Evolutionary conservation across 2,113 vertebrate species (phyloP), one percentile per base, ranked within the genome.

Genomic region (Perca fluviatilis): DNA sequence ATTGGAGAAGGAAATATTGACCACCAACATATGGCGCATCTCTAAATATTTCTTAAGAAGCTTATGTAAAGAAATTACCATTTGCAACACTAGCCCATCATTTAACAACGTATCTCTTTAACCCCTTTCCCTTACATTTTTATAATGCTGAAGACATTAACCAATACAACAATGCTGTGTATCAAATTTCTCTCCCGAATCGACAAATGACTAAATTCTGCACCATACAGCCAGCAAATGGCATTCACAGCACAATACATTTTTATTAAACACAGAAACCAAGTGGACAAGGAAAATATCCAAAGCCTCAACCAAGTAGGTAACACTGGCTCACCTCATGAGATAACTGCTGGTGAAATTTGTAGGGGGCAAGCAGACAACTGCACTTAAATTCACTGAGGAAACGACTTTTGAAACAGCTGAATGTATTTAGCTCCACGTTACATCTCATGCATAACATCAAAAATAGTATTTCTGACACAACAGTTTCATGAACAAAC

Each of bases 401-500:
- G 66, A 79, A 85, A 90, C 33, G 16, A 80, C 73, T 74, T 79
- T 64, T 30, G n/a, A 18, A 83, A 69, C 78, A 78, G 80, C 77
- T 87, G 61, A 81, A 82, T 82, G 75, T 66, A 51, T 85, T 88
- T 68, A 83, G 73, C 72, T 84, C 80, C 87, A 91, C 60, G 36
- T 88, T 69, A 92, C 84, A 89, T 46, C 70, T 90, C 92, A 93
- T 94, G 92, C 93, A 88, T 73, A 60, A 93, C 91, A 94, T 91
- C 84, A 91, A 92, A 93, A 90, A 83, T 89, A 86, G 85, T 46
- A 85, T 89, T 90, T 90, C 63, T 89, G 83, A 87, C 83, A 89
- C 33, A 64, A 76, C 74, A 83, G 77, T 75, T 88, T 58, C 79
- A 80, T 82, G 57, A 82, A 89, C 84, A 90, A 74, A 90, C 72